Evolutionary conservation across 2,113 vertebrate species (phyloP), one percentile per base, ranked within the genome.

Genomic region (Malurus alboscapulatus): DNA sequence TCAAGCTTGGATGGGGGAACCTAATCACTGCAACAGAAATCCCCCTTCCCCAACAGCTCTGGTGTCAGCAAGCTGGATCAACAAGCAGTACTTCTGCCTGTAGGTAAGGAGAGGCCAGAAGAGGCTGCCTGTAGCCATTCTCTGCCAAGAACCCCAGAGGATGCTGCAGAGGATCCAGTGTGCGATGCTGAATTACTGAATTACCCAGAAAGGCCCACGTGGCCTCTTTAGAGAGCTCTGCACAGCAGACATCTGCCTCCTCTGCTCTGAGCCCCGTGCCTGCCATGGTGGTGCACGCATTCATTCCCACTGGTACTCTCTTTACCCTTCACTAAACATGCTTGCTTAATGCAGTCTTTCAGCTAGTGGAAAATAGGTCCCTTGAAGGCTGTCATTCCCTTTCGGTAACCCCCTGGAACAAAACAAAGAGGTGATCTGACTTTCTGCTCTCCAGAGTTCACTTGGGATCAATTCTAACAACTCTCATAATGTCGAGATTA

Each of bases 391-490:
- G 97, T 97, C 96, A 96, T 97, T 97, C 95, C 92, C 92, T 95
- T 92, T 96, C 7, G 63, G 95, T 93, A 94, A 95, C 92, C 91
- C 89, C 84, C 72, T 88, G 92, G 85, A 97, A 97, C 77, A 95
- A 95, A 97, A 96, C 93, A 96, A 97, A 97, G 95, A 96, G 89
- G 96, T 96, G 90, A 94, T 97, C 96, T 93, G 94, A 97, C 95
- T 97, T 96, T 94, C 91, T 96, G 90, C 90, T 96, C 91, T 97
- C 93, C 90, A 86, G 93, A 95, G 96, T 95, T 97, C 97, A 97
- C 92, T 97, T 93, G 94, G 95, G 97, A 97, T 97, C 95, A 97
- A 96, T 96, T 97, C 94, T 96, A 97, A 96, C 96, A 97, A 96
- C 90, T 92, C 96, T 94, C 84, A 93, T 96, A 94, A 97, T 96